Evolutionary conservation across 2,113 vertebrate genomes (phyloP).

Genomic region (Anhinga rufa): DNA sequence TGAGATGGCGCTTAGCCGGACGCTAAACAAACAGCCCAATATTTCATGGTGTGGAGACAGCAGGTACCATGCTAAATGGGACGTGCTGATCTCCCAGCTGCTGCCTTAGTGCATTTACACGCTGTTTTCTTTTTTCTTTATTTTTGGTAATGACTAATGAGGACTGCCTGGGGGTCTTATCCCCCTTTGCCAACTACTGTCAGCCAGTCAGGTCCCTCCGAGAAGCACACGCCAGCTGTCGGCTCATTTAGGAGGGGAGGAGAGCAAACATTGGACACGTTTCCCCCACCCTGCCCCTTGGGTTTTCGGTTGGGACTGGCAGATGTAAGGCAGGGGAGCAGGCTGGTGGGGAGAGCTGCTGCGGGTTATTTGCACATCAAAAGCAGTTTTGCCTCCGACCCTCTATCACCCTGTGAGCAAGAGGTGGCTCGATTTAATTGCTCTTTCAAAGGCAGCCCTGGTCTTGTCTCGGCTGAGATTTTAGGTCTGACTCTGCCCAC

Average conservation of each 20-base stretch:
- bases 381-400: not conserved
- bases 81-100: conserved; percentile 41
- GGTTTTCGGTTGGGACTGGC: not conserved
- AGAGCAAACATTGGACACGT: not conserved
- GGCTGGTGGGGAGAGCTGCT: not conserved
- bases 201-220: not conserved
- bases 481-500: not conserved
- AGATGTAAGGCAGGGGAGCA: conserved; percentile 35
- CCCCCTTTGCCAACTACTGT: not conserved
- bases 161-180: conserved; percentile 10
- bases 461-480: not conserved
- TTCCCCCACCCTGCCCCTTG: not conserved
- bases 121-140: not conserved
- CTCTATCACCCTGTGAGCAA: not conserved
- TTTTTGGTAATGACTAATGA: not conserved
- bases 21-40: not conserved
- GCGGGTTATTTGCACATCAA: conserved; percentile 48
- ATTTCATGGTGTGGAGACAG: not conserved
- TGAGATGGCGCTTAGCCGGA: fast-evolving
- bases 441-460: not conserved
- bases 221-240: conserved; percentile 44
- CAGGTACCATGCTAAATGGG: not conserved
- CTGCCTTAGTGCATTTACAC: not conserved
- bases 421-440: not conserved
- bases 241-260: not conserved